Percentiles rank a stretch among this genome's conserved stretches.
Evolutionary conservation across 2,797 vertebrate species (phyloP).

Genomic region (Poliocrania exsul): DNA sequence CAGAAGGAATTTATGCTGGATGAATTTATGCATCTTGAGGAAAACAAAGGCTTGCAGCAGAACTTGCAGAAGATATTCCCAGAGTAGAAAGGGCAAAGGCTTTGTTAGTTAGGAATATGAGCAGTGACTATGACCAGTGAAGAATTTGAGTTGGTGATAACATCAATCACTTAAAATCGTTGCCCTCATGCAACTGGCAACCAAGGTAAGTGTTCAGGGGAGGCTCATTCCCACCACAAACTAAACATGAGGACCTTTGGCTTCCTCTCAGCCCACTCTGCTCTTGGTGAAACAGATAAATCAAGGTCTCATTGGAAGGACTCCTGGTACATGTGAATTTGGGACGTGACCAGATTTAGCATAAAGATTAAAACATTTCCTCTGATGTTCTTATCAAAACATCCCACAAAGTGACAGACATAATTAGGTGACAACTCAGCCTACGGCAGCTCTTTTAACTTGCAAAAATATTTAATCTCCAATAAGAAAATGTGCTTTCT

Average conservation of each 20-base stretch:
- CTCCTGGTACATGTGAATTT: neutral
- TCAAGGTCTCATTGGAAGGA: neutral
- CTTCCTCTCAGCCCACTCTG: neutral
- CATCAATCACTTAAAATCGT: neutral
- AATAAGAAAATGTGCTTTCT: neutral
- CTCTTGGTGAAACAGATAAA: neutral
- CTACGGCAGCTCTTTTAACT: slow-evolving; percentile 60
- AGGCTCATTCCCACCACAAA: neutral
- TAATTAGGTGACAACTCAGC: slow-evolving; percentile 66
- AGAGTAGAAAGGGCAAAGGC: neutral
- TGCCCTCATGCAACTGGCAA: neutral
- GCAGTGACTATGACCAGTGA: neutral
- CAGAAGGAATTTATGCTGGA: neutral
- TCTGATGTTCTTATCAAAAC: slow-evolving; percentile 49
- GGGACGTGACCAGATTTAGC: neutral
- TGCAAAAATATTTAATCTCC: slow-evolving; percentile 65
- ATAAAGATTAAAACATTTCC: neutral
- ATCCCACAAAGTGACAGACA: slow-evolving; percentile 61
- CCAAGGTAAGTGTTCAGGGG: neutral
- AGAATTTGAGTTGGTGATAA: fast-evolving
- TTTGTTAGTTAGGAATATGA: neutral
- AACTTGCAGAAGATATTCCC: neutral
- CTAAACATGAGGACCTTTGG: neutral
- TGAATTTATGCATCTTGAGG: neutral
- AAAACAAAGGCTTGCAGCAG: neutral